These are phyloP conservation scores for Lacanobia oleracea DNA, from an alignment of 2,888 invertebrate species.

Conservation along the genomic window DNA sequence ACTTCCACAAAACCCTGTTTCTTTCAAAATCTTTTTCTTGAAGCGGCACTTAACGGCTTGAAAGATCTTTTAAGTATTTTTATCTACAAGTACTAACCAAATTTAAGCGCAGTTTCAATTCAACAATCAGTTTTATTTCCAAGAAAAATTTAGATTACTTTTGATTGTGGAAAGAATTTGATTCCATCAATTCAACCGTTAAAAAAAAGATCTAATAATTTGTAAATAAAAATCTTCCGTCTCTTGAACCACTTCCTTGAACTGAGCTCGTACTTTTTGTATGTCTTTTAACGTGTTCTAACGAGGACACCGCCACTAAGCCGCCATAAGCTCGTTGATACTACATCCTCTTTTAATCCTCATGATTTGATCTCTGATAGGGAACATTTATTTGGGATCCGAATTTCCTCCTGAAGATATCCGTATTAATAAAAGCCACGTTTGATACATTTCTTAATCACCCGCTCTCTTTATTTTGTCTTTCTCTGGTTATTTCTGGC, in stretches of 20 bases:
- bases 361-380: constrained; percentile 59
- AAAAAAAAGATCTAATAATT: constrained; percentile 50
- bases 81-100: constrained; percentile 22
- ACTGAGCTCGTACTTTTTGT: constrained; percentile 50
- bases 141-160: constrained; percentile 15
- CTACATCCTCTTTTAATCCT: constrained; percentile 21
- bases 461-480: constrained; percentile 13
- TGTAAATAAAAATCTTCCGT: constrained; percentile 43
- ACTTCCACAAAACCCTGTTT: constrained; percentile 15
- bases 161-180: constrained; percentile 20
- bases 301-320: constrained; percentile 65
- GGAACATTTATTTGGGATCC: constrained; percentile 48
- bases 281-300: constrained; percentile 58
- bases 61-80: constrained; percentile 30
- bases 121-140: constrained; percentile 25
- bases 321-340: constrained; percentile 64
- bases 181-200: constrained; percentile 27
- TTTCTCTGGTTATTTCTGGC: constrained; percentile 35
- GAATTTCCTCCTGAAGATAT: constrained; percentile 51
- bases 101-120: neutral
- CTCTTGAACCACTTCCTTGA: constrained; percentile 25
- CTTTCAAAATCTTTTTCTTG: constrained; percentile 26
- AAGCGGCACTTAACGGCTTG: constrained; percentile 19
- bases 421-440: constrained; percentile 38
- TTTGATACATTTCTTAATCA: constrained; percentile 37